Percentiles rank a stretch among this genome's conserved stretches.
Evolutionary conservation across 2,113 vertebrate species (phyloP).

Genomic region (Bubo bubo): DNA sequence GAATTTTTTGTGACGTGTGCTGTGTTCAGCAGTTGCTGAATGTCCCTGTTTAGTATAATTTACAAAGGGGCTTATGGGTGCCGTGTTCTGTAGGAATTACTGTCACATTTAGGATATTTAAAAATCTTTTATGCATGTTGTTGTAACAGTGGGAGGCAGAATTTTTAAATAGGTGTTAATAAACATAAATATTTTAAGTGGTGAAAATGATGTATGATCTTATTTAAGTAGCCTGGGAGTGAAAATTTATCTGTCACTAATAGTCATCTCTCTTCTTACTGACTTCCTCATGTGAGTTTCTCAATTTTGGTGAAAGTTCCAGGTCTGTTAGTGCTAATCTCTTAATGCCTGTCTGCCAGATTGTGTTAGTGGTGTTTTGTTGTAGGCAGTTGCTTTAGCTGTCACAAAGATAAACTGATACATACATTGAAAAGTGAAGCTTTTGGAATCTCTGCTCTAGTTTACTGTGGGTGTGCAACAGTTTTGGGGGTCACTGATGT

Average conservation of each 20-base stretch:
- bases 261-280: background rate
- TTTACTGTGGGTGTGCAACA: background rate
- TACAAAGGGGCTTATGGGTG: background rate
- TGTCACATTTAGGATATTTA: background rate
- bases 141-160: background rate
- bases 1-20: fast-evolving
- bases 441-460: background rate
- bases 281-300: background rate
- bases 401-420: background rate
- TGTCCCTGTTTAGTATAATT: background rate
- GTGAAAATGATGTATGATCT: background rate
- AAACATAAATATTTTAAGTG: background rate
- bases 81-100: background rate
- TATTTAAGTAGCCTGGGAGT: background rate
- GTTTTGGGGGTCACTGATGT: background rate
- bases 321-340: background rate
- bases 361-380: background rate
- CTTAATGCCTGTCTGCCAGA: background rate
- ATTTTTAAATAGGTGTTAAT: background rate
- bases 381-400: background rate
- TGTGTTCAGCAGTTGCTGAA: background rate
- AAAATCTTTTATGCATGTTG: background rate
- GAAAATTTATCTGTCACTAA: background rate
- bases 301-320: background rate
- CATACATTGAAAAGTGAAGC: background rate